Conservation (phyloP, 53 echinoderm and acorn worm species). For the Hippasteria phrygiana region DNA sequence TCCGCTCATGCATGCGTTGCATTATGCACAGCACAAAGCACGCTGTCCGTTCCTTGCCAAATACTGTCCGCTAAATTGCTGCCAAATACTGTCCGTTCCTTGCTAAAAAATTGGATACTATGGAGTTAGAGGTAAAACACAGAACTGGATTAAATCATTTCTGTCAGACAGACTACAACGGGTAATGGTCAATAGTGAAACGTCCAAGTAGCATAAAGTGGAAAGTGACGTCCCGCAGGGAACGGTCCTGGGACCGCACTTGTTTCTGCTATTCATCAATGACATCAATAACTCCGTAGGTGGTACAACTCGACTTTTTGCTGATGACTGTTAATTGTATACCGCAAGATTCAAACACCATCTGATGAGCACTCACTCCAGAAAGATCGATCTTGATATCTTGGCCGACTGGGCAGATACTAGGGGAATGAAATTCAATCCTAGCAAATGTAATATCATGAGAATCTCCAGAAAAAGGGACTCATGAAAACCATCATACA, state of each 20-base stretch:
- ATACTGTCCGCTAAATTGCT: too few relatives aligned
- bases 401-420: conserved; percentile 36
- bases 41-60: too few relatives aligned
- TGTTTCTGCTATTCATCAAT: neutral
- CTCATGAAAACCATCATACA: neutral
- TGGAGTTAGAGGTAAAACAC: conserved; percentile 38
- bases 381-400: conserved; percentile 35
- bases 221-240: conserved; percentile 49
- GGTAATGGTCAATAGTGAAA: conserved; percentile 48
- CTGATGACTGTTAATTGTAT: conserved; percentile 37
- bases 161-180: conserved; percentile 36
- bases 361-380: conserved; percentile 17
- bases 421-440: conserved; percentile 57
- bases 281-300: conserved; percentile 10
- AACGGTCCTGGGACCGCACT: conserved; percentile 53
- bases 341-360: neutral
- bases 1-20: too few relatives aligned
- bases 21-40: too few relatives aligned
- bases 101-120: conserved; percentile 44
- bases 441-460: conserved; percentile 56
- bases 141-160: conserved; percentile 49
- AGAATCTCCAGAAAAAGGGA: conserved; percentile 36
- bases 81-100: too few relatives aligned
- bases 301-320: conserved; percentile 41
- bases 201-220: conserved; percentile 19